A percentile compares a stretch with the other conserved stretches of the same genome.
Evolutionary conservation across 2,797 vertebrate species (phyloP).

Genomic region (Pogoniulus pusillus): DNA sequence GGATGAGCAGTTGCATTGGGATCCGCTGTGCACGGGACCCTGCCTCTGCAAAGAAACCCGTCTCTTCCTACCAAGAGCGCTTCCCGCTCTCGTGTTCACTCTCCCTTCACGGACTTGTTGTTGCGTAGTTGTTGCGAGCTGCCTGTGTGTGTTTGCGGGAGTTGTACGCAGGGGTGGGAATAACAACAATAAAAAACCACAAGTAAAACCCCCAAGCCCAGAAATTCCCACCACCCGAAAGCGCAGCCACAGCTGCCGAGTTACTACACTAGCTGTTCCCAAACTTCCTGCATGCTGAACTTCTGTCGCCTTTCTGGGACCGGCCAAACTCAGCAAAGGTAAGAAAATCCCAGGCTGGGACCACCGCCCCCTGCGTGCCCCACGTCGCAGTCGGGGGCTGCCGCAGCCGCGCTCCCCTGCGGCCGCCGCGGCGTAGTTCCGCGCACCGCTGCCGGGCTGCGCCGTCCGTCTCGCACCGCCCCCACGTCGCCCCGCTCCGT

Average conservation of each 20-base stretch:
- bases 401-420: neutral
- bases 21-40: slow-evolving; percentile 5
- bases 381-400: neutral
- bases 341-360: neutral
- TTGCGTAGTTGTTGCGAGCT: neutral
- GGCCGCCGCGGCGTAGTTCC: neutral
- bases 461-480: neutral
- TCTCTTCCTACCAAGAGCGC: neutral
- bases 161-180: neutral
- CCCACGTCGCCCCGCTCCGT: neutral
- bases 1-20: slow-evolving; percentile 74
- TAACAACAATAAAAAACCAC: no score
- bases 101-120: neutral
- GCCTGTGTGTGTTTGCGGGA: neutral
- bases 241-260: neutral
- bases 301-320: neutral
- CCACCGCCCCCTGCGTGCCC: neutral
- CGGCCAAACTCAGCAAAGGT: neutral
- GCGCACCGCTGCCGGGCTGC: neutral
- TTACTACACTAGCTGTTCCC: slow-evolving; percentile 23
- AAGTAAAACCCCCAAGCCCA: neutral
- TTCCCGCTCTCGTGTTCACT: neutral
- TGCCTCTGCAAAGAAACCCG: slow-evolving; percentile 3
- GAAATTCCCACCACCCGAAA: neutral
- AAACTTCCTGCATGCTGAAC: slow-evolving; percentile 66